Conservation (phyloP, 2,797 vertebrate species). For the Pangasius macronema region DNA sequence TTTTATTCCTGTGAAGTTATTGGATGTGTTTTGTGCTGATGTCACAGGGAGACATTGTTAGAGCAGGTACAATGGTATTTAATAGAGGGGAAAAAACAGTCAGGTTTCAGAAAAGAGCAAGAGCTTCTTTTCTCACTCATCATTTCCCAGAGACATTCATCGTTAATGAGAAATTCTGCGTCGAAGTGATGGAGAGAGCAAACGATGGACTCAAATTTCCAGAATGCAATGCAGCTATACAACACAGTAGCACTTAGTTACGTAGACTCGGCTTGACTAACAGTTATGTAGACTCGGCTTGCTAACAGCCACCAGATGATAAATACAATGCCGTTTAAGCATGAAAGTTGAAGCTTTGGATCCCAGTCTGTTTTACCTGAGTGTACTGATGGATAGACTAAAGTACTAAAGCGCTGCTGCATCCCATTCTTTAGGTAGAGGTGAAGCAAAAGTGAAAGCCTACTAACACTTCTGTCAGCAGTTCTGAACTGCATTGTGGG, state of each 20-base stretch:
- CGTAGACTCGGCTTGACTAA: background rate
- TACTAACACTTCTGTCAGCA: background rate
- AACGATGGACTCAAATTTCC: background rate
- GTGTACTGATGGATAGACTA: background rate
- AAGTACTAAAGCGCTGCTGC: background rate
- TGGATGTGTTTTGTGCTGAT: background rate
- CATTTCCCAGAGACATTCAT: background rate
- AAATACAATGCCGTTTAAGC: background rate
- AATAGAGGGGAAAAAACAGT: background rate
- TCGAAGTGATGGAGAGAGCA: background rate
- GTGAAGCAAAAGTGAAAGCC: background rate
- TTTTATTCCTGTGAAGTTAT: background rate
- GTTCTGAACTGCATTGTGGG: background rate
- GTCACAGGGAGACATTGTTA: background rate
- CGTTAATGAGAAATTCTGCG: background rate
- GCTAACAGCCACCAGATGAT: background rate
- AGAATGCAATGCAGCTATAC: background rate
- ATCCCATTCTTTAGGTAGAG: background rate
- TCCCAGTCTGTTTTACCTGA: background rate
- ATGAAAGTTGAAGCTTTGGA: background rate
- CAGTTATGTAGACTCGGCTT: background rate
- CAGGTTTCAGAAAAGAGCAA: background rate
- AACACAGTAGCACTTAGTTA: background rate
- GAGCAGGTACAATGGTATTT: background rate
- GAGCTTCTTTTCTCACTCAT: background rate